Conservation (phyloP, 2,113 vertebrate genomes). For the Arothron firmamentum region DNA sequence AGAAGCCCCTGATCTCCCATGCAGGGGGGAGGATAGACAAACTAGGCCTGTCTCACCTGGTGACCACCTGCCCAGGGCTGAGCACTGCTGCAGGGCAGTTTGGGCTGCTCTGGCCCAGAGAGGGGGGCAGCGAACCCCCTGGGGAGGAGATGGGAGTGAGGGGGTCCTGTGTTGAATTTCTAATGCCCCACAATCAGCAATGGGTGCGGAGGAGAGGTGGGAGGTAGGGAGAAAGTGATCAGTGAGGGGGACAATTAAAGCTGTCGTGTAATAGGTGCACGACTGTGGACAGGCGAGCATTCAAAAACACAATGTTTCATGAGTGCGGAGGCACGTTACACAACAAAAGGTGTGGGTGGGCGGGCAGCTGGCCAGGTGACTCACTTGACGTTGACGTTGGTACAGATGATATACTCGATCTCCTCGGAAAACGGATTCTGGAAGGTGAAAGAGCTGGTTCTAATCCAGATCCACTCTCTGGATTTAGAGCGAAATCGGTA, state of each 20-base stretch:
- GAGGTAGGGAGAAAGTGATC: constrained; percentile 43
- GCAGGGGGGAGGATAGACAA: constrained; percentile 24
- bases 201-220: constrained; percentile 44
- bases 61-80: constrained; percentile 78
- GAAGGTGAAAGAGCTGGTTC: constrained; percentile 98
- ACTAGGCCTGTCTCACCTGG: constrained; percentile 82
- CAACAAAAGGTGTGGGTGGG: constrained; percentile 2
- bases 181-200: constrained; percentile 64
- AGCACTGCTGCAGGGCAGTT: constrained; percentile 79
- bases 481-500: constrained; percentile 92
- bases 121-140: constrained; percentile 79
- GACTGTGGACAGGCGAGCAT: constrained; percentile 9
- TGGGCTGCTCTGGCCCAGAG: constrained; percentile 79
- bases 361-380: constrained; percentile 42
- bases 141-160: constrained; percentile 82
- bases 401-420: constrained; percentile 98
- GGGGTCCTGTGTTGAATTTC: constrained; percentile 87
- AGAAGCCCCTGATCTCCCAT: constrained; percentile 50
- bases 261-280: constrained; percentile 6
- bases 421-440: constrained; percentile 99
- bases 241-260: constrained; percentile 27
- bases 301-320: constrained; percentile 2
- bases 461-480: constrained; percentile 93
- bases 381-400: constrained; percentile 97
- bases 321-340: constrained; percentile 23